Conservation (phyloP, 2,888 invertebrate genomes). For the Baccha elongata region DNA sequence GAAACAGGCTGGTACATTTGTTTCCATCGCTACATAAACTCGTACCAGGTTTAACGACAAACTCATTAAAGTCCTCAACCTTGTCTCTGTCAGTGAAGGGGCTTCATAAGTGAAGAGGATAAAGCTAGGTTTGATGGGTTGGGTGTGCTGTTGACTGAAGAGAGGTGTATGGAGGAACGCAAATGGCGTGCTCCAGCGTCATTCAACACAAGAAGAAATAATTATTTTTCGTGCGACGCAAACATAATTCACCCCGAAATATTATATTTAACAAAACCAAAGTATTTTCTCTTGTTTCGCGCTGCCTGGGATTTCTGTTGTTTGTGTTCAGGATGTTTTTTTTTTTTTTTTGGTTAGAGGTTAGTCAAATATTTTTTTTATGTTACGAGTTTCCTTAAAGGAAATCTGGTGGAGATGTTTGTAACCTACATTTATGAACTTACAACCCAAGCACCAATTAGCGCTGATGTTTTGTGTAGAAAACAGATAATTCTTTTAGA, state of each 20-base stretch:
- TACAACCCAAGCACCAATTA: constrained; percentile 61
- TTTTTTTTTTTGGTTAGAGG: constrained; percentile 3
- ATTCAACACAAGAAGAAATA: constrained; percentile 75
- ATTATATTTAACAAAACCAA: constrained; percentile 45
- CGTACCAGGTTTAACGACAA: constrained; percentile 63
- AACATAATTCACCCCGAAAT: constrained; percentile 78
- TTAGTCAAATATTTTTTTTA: neutral
- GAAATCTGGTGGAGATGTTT: neutral
- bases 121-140: constrained; percentile 4
- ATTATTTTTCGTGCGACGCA: constrained; percentile 80
- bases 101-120: constrained; percentile 45
- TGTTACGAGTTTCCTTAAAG: too few relatives aligned
- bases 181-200: constrained; percentile 63
- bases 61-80: constrained; percentile 73
- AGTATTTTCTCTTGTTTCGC: constrained; percentile 60
- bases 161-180: neutral
- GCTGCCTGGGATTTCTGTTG: neutral
- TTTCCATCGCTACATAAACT: constrained; percentile 55
- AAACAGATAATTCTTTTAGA: too few relatives aligned
- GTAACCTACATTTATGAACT: neutral
- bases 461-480: constrained; percentile 13
- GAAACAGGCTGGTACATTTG: constrained; percentile 65
- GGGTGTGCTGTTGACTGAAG: constrained; percentile 14
- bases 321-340: constrained; percentile 12
- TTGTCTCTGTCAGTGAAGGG: constrained; percentile 57